phyloP scores from a whole-genome alignment of 2,888 invertebrate species.

The Colostygia pectinataria region DNA sequence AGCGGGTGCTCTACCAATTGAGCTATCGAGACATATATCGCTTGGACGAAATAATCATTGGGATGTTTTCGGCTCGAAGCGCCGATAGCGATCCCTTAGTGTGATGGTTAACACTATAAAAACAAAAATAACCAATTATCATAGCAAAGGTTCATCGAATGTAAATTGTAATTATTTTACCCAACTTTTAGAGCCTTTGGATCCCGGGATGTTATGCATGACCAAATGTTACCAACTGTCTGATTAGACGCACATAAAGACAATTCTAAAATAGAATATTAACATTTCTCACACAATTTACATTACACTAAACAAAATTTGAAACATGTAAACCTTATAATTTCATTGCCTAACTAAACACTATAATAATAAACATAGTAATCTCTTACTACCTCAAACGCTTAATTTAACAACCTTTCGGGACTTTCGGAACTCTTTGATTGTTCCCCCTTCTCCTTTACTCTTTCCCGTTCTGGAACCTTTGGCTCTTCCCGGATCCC shows the following conservation, averaged over 20 bases:
- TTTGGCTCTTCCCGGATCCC: slow-evolving; percentile 58
- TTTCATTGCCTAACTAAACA: slow-evolving; percentile 9
- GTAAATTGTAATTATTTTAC: neutral
- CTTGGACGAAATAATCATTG: too few relatives aligned
- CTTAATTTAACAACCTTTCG: slow-evolving; percentile 71
- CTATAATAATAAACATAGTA: slow-evolving; percentile 25
- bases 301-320: neutral
- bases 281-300: too few relatives aligned
- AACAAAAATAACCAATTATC: too few relatives aligned
- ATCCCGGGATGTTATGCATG: slow-evolving; percentile 2
- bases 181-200: neutral
- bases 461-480: slow-evolving; percentile 46
- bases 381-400: slow-evolving; percentile 63
- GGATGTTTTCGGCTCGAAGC: too few relatives aligned
- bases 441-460: slow-evolving; percentile 52
- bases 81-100: too few relatives aligned
- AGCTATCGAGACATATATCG: too few relatives aligned
- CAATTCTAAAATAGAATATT: neutral
- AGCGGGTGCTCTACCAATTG: too few relatives aligned
- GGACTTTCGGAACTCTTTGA: slow-evolving; percentile 60
- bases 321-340: too few relatives aligned
- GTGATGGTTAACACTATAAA: too few relatives aligned
- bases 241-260: neutral
- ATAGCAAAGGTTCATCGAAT: neutral
- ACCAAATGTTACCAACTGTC: neutral